A percentile compares a stretch with the other conserved stretches of the same genome.
phyloP scores from a whole-genome alignment of 2,888 invertebrate genomes.

The Drosophila melanosoma region DNA sequence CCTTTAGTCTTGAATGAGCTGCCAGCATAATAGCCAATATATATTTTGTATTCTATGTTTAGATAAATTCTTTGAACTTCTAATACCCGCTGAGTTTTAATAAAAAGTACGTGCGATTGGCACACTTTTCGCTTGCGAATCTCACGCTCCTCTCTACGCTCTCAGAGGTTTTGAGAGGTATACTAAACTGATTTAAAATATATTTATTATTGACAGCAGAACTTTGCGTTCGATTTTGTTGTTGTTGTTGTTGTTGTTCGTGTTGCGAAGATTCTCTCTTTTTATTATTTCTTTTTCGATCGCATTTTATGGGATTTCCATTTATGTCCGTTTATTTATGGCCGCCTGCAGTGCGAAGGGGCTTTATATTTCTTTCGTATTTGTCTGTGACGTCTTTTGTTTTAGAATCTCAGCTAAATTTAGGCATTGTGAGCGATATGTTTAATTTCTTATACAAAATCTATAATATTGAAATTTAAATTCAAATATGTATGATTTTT shows the following conservation, averaged over 20 bases:
- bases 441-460: background rate
- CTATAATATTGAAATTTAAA: background rate
- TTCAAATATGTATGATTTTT: background rate
- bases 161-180: slow-evolving; percentile 5
- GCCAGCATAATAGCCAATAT: slow-evolving; percentile 11
- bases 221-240: slow-evolving; percentile 20
- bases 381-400: slow-evolving; percentile 42
- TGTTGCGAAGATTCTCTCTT: slow-evolving; percentile 19
- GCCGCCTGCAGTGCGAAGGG: slow-evolving; percentile 28
- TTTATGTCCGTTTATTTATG: slow-evolving; percentile 65
- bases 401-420: slow-evolving; percentile 37
- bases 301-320: slow-evolving; percentile 37
- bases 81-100: slow-evolving; percentile 54
- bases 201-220: slow-evolving; percentile 64
- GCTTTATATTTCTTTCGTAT: slow-evolving; percentile 4
- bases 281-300: slow-evolving; percentile 26
- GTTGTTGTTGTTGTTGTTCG: slow-evolving; percentile 4
- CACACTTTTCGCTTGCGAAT: slow-evolving; percentile 22
- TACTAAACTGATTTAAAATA: slow-evolving; percentile 44
- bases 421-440: slow-evolving; percentile 25
- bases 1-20: slow-evolving; percentile 20
- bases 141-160: background rate
- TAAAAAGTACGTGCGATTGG: slow-evolving; percentile 61
- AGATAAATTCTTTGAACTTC: slow-evolving; percentile 22
- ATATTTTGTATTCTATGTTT: slow-evolving; percentile 1